phyloP scores from a whole-genome alignment of 2,797 vertebrate genomes.

The Myotis vivesi region DNA sequence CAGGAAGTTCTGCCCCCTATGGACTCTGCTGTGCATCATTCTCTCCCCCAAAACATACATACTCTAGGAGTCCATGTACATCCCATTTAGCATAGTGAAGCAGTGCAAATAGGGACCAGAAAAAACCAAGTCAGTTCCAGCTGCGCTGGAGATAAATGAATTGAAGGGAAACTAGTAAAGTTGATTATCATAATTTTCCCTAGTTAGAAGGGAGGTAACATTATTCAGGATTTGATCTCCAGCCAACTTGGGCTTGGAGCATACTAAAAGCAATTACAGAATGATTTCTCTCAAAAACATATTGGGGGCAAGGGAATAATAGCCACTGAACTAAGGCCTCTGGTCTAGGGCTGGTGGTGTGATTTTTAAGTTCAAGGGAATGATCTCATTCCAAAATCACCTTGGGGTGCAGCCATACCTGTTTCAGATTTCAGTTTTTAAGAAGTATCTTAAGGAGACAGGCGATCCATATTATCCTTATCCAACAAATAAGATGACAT shows the following conservation, averaged over 20 bases:
- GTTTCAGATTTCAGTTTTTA: conserved; percentile 37
- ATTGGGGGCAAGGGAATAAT: background rate
- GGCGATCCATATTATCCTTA: background rate
- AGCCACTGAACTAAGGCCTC: background rate
- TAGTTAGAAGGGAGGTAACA: background rate
- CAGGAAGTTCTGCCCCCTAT: background rate
- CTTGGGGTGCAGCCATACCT: background rate
- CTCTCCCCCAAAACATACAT: background rate
- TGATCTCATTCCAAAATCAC: background rate
- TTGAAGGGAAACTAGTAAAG: background rate
- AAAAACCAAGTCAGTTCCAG: background rate
- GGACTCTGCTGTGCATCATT: background rate
- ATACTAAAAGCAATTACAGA: background rate
- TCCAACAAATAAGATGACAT: background rate
- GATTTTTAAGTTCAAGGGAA: background rate
- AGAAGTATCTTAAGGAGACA: background rate
- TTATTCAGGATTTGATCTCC: background rate
- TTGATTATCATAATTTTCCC: background rate
- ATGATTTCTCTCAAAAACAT: background rate
- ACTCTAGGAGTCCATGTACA: background rate
- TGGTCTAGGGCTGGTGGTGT: background rate
- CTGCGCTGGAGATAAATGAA: background rate
- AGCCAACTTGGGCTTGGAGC: background rate
- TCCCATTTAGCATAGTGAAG: background rate
- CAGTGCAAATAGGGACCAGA: background rate